These are phyloP conservation scores for Cryptotis parvus DNA, from an alignment of 2,113 vertebrate species.

Conservation along the genomic window DNA sequence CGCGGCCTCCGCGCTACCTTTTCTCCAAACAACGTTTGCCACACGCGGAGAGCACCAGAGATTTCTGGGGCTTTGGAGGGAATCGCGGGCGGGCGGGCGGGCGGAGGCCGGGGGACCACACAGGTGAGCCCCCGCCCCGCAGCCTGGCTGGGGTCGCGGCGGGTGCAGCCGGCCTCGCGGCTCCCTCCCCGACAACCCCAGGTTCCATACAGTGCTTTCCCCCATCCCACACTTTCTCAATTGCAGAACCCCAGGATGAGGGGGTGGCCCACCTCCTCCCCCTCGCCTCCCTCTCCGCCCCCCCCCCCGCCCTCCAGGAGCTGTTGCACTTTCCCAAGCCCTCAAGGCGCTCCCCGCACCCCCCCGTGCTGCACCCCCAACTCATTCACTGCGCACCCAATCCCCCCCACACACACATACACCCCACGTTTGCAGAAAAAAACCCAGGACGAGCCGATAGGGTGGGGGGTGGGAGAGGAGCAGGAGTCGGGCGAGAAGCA, in stretches of 20 bases:
- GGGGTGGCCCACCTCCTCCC: not conserved
- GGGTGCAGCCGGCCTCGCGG: not conserved
- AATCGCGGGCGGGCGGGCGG: not conserved
- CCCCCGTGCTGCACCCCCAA: slow-evolving; percentile 19
- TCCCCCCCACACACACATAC: not conserved
- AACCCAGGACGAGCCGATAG: not conserved
- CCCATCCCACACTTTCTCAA: slow-evolving; percentile 5
- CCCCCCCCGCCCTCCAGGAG: not conserved
- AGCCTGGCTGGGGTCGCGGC: not conserved
- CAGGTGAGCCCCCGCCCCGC: slow-evolving; percentile 73
- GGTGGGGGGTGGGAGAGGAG: not conserved
- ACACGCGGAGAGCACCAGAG: slow-evolving; percentile 60
- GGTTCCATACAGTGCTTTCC: not conserved
- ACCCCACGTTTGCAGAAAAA: not conserved
- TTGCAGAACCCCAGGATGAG: not conserved
- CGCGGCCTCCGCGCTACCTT: slow-evolving; percentile 77
- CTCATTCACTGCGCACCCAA: not conserved
- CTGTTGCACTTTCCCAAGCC: slow-evolving; percentile 73
- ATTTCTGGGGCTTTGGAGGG: slow-evolving; percentile 62
- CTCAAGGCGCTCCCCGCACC: not conserved
- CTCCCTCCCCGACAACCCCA: not conserved
- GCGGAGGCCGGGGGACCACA: slow-evolving; percentile 68
- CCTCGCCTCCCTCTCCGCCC: not conserved
- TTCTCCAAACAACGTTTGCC: slow-evolving; percentile 58
- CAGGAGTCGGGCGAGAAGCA: not conserved